Percentiles rank a stretch among this genome's conserved stretches.
Evolutionary conservation across 2,797 vertebrate genomes (phyloP).

Genomic region (Pseudotriccus pelzelni): DNA sequence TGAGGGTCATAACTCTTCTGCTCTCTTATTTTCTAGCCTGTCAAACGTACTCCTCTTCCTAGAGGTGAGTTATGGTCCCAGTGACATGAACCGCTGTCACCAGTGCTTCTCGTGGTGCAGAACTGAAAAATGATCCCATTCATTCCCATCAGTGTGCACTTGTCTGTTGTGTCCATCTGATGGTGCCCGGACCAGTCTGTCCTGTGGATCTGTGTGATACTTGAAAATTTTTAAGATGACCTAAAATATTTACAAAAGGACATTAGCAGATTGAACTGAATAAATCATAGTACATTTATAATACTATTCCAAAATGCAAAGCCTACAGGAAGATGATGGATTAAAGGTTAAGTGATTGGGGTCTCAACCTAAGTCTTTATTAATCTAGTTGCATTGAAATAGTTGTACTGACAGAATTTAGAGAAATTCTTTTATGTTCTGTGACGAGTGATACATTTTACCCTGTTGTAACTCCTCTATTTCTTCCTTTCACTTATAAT

Average conservation of each 20-base stretch:
- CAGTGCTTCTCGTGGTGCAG: not conserved
- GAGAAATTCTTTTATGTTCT: not conserved
- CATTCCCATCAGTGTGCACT: accelerated
- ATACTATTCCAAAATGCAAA: not conserved
- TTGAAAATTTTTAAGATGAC: not conserved
- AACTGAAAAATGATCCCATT: not conserved
- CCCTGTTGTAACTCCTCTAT: not conserved
- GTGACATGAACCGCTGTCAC: not conserved
- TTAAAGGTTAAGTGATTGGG: slow-evolving; percentile 54
- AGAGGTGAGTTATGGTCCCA: not conserved
- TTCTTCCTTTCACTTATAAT: not conserved
- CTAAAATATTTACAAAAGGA: not conserved
- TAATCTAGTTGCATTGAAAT: not conserved
- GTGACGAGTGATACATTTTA: not conserved
- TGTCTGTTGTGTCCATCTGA: not conserved
- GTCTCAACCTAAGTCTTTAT: not conserved
- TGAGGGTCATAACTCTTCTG: not conserved
- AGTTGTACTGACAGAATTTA: not conserved
- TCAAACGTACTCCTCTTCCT: not conserved
- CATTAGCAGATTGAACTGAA: not conserved
- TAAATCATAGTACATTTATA: not conserved
- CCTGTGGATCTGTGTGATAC: not conserved
- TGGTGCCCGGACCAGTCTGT: not conserved
- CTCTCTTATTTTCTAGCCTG: not conserved
- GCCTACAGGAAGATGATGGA: not conserved